These are phyloP conservation scores for Pagrus major DNA, from an alignment of 2,113 vertebrate genomes.

Conservation along the genomic window DNA sequence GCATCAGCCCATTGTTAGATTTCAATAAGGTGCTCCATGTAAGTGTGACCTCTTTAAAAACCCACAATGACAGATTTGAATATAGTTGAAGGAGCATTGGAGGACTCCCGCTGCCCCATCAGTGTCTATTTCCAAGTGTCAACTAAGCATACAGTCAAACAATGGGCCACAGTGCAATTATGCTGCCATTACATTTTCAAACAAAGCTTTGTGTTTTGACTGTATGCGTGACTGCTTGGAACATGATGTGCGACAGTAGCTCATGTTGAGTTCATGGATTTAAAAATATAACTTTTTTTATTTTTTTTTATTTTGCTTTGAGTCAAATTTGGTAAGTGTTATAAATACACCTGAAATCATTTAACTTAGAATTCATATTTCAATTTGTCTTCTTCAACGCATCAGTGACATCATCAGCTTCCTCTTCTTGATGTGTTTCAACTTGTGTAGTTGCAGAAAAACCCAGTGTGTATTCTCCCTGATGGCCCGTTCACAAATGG, in stretches of 20 bases:
- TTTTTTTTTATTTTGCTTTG: not conserved
- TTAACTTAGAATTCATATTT: not conserved
- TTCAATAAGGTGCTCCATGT: not conserved
- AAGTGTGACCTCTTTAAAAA: not conserved
- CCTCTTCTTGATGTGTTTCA: conserved; percentile 33
- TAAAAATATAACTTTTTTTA: not conserved
- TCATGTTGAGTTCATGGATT: not conserved
- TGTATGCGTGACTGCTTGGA: conserved; percentile 26
- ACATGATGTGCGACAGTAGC: not conserved
- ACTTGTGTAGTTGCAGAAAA: conserved; percentile 42
- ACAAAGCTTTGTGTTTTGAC: conserved; percentile 38
- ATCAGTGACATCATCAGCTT: conserved; percentile 32
- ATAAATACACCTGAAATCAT: not conserved
- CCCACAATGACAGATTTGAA: conserved; percentile 44
- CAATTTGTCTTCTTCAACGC: conserved; percentile 5
- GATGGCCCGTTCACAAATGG: conserved; percentile 11
- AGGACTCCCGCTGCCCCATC: not conserved
- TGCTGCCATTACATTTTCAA: conserved; percentile 21
- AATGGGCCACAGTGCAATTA: not conserved
- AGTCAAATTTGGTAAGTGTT: not conserved
- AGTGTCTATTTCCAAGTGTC: conserved; percentile 36
- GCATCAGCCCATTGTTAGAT: conserved; percentile 26
- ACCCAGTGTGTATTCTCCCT: not conserved
- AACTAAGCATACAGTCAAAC: conserved; percentile 47
- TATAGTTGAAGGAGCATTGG: conserved; percentile 31